Percentiles rank a stretch among this genome's conserved stretches.
Evolutionary conservation across 2,888 invertebrate genomes (phyloP).

Genomic region (Morpho deidamia): DNA sequence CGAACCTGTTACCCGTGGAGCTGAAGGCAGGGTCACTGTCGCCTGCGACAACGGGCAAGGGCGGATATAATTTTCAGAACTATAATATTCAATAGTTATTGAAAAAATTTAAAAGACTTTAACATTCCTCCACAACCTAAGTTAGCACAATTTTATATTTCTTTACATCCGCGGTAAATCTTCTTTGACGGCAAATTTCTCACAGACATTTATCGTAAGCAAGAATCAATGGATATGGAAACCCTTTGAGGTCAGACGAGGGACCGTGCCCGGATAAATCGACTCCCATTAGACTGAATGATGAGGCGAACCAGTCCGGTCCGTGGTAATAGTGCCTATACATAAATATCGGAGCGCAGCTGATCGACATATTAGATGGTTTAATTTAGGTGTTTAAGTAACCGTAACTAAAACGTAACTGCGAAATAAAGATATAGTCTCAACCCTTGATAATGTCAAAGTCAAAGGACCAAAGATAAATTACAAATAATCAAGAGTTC

Average conservation of each 20-base stretch:
- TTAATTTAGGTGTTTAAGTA: not conserved
- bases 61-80: too few relatives aligned
- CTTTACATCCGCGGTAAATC: constrained; percentile 5
- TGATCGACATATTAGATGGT: constrained; percentile 1
- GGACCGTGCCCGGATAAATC: constrained; percentile 7
- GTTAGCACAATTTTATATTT: not conserved
- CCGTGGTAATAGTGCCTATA: constrained; percentile 3
- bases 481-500: too few relatives aligned
- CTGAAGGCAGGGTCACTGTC: too few relatives aligned
- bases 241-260: constrained; percentile 9
- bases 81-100: too few relatives aligned
- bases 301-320: constrained; percentile 9
- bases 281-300: constrained; percentile 11
- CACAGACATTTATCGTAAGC: constrained; percentile 9
- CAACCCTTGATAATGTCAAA: too few relatives aligned
- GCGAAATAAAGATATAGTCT: too few relatives aligned
- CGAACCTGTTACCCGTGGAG: too few relatives aligned
- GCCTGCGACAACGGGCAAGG: too few relatives aligned
- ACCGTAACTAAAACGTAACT: too few relatives aligned
- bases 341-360: not conserved
- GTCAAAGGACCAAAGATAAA: too few relatives aligned
- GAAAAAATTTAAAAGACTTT: too few relatives aligned
- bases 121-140: too few relatives aligned
- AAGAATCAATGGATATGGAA: constrained; percentile 6
- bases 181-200: constrained; percentile 10